These are phyloP conservation scores for Lasioglossum oenotherae DNA, from an alignment of 2,888 invertebrate species.

Conservation along the genomic window DNA sequence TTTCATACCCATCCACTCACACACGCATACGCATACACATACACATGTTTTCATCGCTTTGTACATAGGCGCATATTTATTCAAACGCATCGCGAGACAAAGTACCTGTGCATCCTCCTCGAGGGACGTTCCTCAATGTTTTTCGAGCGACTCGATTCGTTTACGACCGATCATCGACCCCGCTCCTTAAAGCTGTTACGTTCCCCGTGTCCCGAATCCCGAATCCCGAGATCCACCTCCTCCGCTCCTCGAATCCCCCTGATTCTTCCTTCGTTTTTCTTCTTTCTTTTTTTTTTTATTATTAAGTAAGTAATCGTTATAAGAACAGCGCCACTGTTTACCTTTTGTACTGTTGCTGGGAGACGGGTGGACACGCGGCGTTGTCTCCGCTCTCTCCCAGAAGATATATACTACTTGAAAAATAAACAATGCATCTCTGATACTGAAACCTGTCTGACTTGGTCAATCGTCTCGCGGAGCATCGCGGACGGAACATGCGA, in stretches of 20 bases:
- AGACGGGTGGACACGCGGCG: neutral
- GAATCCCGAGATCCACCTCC: neutral
- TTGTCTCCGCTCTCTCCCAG: neutral
- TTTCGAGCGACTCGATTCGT: slow-evolving; percentile 31
- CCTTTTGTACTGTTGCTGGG: slow-evolving; percentile 25
- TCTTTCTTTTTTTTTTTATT: slow-evolving; percentile 5
- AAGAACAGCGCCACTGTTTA: slow-evolving; percentile 14
- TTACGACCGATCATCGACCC: slow-evolving; percentile 17
- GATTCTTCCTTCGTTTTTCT: neutral
- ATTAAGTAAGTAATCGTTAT: neutral
- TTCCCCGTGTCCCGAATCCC: neutral
- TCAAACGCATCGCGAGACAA: slow-evolving; percentile 66
- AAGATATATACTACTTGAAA: slow-evolving; percentile 14
- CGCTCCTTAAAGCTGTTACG: neutral
- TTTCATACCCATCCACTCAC: neutral
- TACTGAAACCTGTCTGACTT: neutral
- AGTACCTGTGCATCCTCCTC: slow-evolving; percentile 57
- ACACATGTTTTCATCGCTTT: slow-evolving; percentile 59
- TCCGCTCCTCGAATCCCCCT: neutral
- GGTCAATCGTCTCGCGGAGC: too few relatives aligned
- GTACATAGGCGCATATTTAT: slow-evolving; percentile 75
- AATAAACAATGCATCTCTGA: slow-evolving; percentile 15
- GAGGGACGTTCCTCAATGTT: slow-evolving; percentile 43
- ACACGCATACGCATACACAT: neutral
- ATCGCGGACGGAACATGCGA: too few relatives aligned